Conservation (phyloP, 2,113 vertebrate species). For the Leptosomus discolor region DNA sequence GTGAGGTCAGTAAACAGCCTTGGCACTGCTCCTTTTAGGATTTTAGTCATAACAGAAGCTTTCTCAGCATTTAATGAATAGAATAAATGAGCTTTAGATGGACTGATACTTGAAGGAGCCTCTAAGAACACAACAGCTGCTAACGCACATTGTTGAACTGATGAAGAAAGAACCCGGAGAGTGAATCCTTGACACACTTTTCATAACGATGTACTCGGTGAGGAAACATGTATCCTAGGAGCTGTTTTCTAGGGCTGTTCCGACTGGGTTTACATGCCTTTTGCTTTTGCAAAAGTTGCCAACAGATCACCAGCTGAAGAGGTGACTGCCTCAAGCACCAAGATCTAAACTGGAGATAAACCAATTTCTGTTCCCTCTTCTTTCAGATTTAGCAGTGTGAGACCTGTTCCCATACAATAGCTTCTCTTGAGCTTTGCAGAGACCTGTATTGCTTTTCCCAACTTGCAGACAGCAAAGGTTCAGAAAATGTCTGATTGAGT, state of each 20-base stretch:
- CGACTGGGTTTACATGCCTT: not conserved
- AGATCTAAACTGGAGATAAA: not conserved
- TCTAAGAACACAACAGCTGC: not conserved
- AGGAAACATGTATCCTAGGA: not conserved
- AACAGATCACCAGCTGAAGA: not conserved
- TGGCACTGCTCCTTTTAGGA: not conserved
- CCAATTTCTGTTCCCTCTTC: not conserved
- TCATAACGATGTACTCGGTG: not conserved
- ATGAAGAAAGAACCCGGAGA: not conserved
- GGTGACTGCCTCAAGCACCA: not conserved
- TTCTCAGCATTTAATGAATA: not conserved
- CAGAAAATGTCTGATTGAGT: not conserved
- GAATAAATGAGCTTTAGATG: not conserved
- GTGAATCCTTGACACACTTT: not conserved
- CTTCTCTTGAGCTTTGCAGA: not conserved
- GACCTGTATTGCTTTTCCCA: not conserved
- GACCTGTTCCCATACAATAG: not conserved
- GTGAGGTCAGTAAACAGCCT: not conserved
- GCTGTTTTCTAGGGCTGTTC: not conserved
- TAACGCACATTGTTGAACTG: rapidly evolving
- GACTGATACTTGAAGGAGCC: not conserved
- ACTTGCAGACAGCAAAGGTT: not conserved
- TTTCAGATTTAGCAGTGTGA: not conserved
- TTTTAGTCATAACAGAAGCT: not conserved
- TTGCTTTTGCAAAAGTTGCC: not conserved